These are phyloP conservation scores for Neodiprion virginianus DNA, from an alignment of 1,140 invertebrate genomes.

Conservation along the genomic window DNA sequence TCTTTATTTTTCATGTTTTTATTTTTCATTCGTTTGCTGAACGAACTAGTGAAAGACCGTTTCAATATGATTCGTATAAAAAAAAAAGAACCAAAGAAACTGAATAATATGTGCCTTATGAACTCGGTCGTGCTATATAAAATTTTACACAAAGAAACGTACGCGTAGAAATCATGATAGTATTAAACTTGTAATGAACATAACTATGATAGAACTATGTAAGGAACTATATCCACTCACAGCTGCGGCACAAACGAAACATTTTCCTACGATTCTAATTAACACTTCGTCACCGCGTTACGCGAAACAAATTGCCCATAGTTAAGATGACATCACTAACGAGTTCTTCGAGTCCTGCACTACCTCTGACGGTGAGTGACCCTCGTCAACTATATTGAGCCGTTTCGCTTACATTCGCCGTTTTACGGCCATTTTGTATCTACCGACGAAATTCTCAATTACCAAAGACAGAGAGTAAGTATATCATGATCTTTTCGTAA, in stretches of 20 bases:
- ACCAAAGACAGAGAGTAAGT: background rate
- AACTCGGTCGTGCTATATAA: background rate
- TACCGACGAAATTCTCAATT: background rate
- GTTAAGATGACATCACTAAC: conserved; percentile 4
- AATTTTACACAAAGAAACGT: conserved; percentile 23
- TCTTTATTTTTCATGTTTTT: too few species aligned
- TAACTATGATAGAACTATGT: conserved; percentile 9
- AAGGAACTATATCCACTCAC: background rate
- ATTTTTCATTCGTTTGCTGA: too few species aligned
- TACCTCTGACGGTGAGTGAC: background rate
- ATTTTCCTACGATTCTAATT: conserved; percentile 36
- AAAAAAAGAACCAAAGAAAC: background rate
- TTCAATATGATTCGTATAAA: background rate
- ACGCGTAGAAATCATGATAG: conserved; percentile 6
- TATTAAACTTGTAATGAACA: conserved; percentile 38
- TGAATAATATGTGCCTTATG: background rate
- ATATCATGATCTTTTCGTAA: background rate
- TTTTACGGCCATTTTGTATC: background rate
- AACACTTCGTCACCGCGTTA: conserved; percentile 33
- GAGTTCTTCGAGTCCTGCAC: background rate
- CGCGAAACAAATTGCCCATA: conserved; percentile 25
- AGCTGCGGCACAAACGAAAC: background rate
- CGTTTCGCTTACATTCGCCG: background rate
- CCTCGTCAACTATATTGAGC: background rate
- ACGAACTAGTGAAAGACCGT: background rate